Base-by-base conservation (phyloP, 1,140 invertebrate species). In the Lethrus apterus region DNA sequence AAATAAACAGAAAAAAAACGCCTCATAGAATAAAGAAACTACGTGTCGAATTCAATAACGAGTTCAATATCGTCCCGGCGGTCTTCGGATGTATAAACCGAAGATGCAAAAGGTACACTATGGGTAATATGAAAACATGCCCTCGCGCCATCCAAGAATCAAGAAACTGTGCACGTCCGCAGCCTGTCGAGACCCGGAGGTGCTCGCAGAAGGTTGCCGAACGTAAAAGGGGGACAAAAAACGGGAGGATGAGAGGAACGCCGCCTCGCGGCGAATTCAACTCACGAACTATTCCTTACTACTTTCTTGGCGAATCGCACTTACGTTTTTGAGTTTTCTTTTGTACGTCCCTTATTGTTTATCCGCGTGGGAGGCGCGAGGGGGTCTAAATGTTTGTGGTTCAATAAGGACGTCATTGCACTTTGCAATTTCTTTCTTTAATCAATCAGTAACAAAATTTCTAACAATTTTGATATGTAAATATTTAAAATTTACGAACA, bases 221-320 rank as follows among this genome's bases (percentile, higher is more conserved):
- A 38, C 20, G 35, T 38, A 38, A 38, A 38, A 38, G 35, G 35
- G n/a, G 24, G 35, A 34, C 9, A 5, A 4, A 32, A 32, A 32
- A 11, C 9, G 31, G 32, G 15, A 10, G 9, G 24, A 38, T 13
- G 35, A 23, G 35, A 38, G 18, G 18, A 38, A 38, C 7, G 35
- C n/a, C 24, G 9, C 23, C 44, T 45, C 29, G 41, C 21, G 52
- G 52, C 48, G 44, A 43, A 62, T 57, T 59, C 52, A 46, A 44
- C 56, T 58, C 60, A 60, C 60, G 58, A 56, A 60, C 58, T 56
- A 58, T 58, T 59, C 58, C 57, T 59, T 55, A 55, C 52, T 57
- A 55, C 45, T 50, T 56, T 50, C 14, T 38, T 44, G 42, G 44
- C 50, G 52, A 55, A 58, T 57, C 55, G 56, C 57, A 59, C 60